Evolutionary conservation across 2,888 invertebrate genomes (phyloP), one percentile per base, ranked within the genome.

Genomic region (Empis livida): DNA sequence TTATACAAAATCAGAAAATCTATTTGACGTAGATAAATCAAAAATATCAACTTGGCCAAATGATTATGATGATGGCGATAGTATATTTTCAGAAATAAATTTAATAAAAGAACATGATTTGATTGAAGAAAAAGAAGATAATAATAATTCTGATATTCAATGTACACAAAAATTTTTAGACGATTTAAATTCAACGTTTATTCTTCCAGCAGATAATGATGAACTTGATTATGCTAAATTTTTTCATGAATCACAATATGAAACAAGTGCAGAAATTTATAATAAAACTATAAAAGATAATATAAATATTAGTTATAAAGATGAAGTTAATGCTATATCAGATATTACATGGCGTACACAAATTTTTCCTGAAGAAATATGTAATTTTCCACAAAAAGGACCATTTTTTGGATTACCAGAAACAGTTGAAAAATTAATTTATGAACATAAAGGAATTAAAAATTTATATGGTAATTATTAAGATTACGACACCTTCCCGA

Each of bases 381-480:
- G 57, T 23, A 52, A 46, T 4, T 65, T 63, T 52, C 61, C 62
- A 0, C 56, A 53, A 42, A 62, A 60, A 40, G 77, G 76, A 1
- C 64, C 72, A 11, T 94, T 90, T 67, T 92, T 84, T 73, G 92
- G 88, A 0, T 70, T 94, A 38, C 88, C 93, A 1, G 63, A 73
- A 2, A 73, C 71, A 57, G 82, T 88, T 0, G 78, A 80, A 62
- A 71, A 74, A 11, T 68, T 93, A 53, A 79, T 94, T 53, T 77
- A 80, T 56, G 73, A 77, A 51, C 80, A 81, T 56, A 83, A 88
- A 62, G 85, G 85, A 53, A 92, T 94, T 51, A 75, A 77, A 17
- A 76, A 78, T 53, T 75, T 94, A 54, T 93, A 93, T 75, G 84
- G 90, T 90, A 27, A 13, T 23, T 38, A 16, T n/a, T 32, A 20